These are phyloP conservation scores for Mallateleia sp. DNA, from an alignment of 2,888 invertebrate species.

Conservation along the genomic window DNA sequence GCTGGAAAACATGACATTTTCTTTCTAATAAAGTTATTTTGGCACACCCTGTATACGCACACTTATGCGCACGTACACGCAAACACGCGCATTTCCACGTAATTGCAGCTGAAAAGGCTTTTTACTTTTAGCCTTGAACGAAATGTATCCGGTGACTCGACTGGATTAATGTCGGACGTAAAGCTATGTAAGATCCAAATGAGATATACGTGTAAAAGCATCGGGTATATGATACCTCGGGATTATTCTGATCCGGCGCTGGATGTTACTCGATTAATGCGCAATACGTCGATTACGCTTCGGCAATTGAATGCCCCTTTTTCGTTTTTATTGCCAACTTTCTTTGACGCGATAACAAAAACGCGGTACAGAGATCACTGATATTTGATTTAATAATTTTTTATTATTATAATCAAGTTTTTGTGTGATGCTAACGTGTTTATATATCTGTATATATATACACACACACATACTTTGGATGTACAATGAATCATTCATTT, in stretches of 20 bases:
- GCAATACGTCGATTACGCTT: conserved; percentile 24
- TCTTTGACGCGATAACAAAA: background rate
- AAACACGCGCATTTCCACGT: conserved; percentile 79
- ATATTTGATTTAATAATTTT: too few species aligned
- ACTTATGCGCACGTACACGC: conserved; percentile 43
- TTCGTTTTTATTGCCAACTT: conserved; percentile 22
- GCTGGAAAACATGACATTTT: conserved; percentile 61
- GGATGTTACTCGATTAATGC: conserved; percentile 54
- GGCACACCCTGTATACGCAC: conserved; percentile 68
- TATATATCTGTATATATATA: background rate
- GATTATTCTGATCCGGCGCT: conserved; percentile 59
- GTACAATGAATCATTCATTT: conserved; percentile 24
- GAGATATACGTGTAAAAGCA: conserved; percentile 73
- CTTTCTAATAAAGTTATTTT: conserved; percentile 74
- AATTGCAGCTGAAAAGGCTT: conserved; percentile 88
- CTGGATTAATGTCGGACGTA: conserved; percentile 78
- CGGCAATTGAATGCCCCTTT: conserved; percentile 41
- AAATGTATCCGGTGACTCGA: conserved; percentile 89
- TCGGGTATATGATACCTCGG: conserved; percentile 65
- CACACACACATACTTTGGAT: background rate
- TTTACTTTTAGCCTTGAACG: conserved; percentile 89
- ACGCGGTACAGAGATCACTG: background rate
- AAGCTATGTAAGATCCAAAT: conserved; percentile 74
- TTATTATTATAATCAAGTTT: background rate
- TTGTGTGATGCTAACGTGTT: too few species aligned